Conservation (phyloP, 2,888 invertebrate species). For the Cyclophora punctaria region DNA sequence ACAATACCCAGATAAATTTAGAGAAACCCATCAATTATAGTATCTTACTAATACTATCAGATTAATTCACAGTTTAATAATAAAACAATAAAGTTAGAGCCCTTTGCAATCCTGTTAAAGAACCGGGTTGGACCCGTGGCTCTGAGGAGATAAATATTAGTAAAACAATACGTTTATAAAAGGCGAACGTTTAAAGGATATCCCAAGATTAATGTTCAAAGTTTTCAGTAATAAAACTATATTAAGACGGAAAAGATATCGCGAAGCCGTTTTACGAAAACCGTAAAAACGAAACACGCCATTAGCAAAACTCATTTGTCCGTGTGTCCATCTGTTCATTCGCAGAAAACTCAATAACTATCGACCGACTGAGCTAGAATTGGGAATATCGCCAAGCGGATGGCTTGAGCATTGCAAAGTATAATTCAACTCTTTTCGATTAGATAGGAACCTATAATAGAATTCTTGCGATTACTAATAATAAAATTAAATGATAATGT, state of each 20-base stretch:
- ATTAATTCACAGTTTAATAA: too few species aligned
- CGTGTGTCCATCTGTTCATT: constrained; percentile 12
- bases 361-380: constrained; percentile 7
- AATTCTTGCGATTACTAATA: not conserved
- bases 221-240: too few species aligned
- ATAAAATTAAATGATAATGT: too few species aligned
- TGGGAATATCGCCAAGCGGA: constrained; percentile 9
- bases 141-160: too few species aligned
- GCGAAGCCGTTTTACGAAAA: constrained; percentile 6
- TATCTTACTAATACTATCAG: not conserved
- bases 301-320: constrained; percentile 16
- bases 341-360: constrained; percentile 14
- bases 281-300: constrained; percentile 8
- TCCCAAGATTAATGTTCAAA: too few species aligned
- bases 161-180: too few species aligned
- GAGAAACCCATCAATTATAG: not conserved
- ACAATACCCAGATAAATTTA: too few species aligned
- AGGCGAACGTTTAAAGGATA: too few species aligned
- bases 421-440: too few species aligned
- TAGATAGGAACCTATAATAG: not conserved
- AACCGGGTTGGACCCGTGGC: too few species aligned
- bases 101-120: too few species aligned
- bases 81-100: too few species aligned
- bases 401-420: constrained; percentile 7
- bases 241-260: not conserved